Evolutionary conservation across 1,140 invertebrate genomes (phyloP).

Genomic region (Amphibalanus amphitrite): DNA sequence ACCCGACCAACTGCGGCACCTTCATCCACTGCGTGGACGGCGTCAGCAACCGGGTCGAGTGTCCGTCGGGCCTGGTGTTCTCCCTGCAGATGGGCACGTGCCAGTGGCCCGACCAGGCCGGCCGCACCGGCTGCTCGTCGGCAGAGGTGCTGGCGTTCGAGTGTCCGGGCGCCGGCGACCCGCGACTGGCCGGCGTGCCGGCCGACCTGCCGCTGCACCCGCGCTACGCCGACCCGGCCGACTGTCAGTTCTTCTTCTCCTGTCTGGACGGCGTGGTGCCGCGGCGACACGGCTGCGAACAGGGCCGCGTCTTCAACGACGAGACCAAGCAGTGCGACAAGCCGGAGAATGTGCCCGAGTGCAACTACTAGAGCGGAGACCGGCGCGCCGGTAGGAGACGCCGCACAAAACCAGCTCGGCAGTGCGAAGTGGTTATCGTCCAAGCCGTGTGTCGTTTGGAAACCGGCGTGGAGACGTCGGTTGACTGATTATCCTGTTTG

Average conservation of each 20-base stretch:
- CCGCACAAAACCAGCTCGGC: too few relatives aligned
- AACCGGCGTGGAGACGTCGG: too few relatives aligned
- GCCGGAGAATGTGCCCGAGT: conserved; percentile 65
- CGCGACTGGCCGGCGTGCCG: background rate
- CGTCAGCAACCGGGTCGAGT: conserved; percentile 54
- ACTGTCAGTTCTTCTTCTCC: conserved; percentile 80
- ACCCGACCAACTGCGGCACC: conserved; percentile 54
- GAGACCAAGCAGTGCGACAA: conserved; percentile 59
- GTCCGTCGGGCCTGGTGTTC: conserved; percentile 68
- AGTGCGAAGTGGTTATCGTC: too few relatives aligned
- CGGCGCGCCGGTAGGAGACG: too few relatives aligned
- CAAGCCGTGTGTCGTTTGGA: too few relatives aligned
- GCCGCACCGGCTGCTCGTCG: conserved; percentile 27
- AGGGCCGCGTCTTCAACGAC: conserved; percentile 74
- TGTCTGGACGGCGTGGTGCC: too few relatives aligned
- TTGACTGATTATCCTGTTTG: too few relatives aligned
- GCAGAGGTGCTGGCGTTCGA: too few relatives aligned
- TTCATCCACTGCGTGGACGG: conserved; percentile 82
- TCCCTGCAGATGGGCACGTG: conserved; percentile 65
- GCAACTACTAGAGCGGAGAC: too few relatives aligned
- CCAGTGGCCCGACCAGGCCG: too few relatives aligned
- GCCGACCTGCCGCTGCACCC: conserved; percentile 36
- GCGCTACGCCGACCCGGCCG: conserved; percentile 64
- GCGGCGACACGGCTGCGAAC: too few relatives aligned
- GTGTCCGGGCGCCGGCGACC: background rate